Evolutionary conservation across 2,113 vertebrate species (phyloP), one percentile per base, ranked within the genome.

Genomic region (Desmodus rotundus): DNA sequence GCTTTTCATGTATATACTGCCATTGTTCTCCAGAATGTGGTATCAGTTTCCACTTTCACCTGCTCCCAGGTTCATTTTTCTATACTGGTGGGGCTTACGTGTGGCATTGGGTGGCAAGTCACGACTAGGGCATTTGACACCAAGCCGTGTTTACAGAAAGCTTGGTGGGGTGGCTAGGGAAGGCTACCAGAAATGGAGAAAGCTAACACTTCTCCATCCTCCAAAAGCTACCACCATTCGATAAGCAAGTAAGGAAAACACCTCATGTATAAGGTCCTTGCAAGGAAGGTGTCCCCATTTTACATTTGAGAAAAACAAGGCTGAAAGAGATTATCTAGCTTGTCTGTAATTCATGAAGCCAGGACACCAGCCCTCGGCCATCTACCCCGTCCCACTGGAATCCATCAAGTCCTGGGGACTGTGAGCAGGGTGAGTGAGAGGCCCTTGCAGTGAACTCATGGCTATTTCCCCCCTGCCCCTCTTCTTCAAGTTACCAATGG

Each of bases 281-380:
- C n/a, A 20, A n/a, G 28, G 33, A 83, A 78, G 12, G 26, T 4
- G n/a, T 28, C 47, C 4, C 28, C 38, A 20, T 20, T 78, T 19
- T 28, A 36, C 15, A 36, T 4, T 5, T 2, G 16, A 91, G 50
- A 58, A 63, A 28, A n/a, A 50, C 1, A 17, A 90, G 52, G 15
- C 56, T 36, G 41, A 80, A 17, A 31, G 36, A 77, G 7, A 33
- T 28, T 56, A 31, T 19, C 65, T 7, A 11, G 38, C 14, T 22
- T 43, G 13, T 28, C 20, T 4, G 0, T 24, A n/a, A 13, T 2
- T 14, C 14, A 12, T 31, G 24, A 28, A 33, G 33, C 38, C 47
- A 50, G 12, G 17, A 58, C 0, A 0, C 22, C 70, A 24, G 31
- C 3, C 8, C 8, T 7, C 3, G 0, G 76, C 5, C 24, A 41